Conservation (phyloP, 2,888 invertebrate genomes). For the Petrolisthes manimaculis region DNA sequence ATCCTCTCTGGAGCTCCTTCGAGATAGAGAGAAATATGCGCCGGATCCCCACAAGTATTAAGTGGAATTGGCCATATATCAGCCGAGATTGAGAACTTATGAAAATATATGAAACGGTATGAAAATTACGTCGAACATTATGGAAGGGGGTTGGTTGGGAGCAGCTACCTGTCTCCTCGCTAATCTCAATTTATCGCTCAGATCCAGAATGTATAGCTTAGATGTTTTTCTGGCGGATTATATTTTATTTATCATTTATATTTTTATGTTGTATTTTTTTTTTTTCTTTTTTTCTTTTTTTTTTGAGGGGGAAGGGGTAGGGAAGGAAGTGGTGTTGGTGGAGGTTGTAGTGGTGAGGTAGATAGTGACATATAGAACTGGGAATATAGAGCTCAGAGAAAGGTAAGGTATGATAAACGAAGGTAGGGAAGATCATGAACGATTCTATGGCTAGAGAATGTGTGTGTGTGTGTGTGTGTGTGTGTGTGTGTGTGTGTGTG, state of each 20-base stretch:
- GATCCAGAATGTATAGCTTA: not conserved
- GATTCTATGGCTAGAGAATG: not conserved
- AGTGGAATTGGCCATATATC: conserved; percentile 32
- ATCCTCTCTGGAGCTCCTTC: not conserved
- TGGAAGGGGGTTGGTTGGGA: not conserved
- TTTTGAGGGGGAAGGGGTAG: not conserved
- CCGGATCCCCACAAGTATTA: conserved; percentile 33
- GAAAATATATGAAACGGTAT: conserved; percentile 39
- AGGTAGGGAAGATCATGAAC: not conserved
- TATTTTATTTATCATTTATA: not conserved
- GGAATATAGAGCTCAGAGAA: not conserved
- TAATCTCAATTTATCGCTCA: conserved; percentile 36
- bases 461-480: conserved; percentile 7
- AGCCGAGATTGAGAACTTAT: conserved; percentile 37
- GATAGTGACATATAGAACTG: not conserved
- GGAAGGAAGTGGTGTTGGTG: not conserved
- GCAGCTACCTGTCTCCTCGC: conserved; percentile 13
- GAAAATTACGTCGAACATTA: conserved; percentile 38
- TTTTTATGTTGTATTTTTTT: not conserved
- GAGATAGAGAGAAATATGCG: conserved; percentile 26
- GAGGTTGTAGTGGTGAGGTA: not conserved
- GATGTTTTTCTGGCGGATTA: not conserved
- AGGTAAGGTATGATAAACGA: not conserved
- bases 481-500: not conserved
- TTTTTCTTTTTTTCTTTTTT: not conserved